Evolutionary conservation across 2,888 invertebrate species (phyloP), one percentile per base, ranked within the genome.

Genomic region (Chaetoderma sp.): DNA sequence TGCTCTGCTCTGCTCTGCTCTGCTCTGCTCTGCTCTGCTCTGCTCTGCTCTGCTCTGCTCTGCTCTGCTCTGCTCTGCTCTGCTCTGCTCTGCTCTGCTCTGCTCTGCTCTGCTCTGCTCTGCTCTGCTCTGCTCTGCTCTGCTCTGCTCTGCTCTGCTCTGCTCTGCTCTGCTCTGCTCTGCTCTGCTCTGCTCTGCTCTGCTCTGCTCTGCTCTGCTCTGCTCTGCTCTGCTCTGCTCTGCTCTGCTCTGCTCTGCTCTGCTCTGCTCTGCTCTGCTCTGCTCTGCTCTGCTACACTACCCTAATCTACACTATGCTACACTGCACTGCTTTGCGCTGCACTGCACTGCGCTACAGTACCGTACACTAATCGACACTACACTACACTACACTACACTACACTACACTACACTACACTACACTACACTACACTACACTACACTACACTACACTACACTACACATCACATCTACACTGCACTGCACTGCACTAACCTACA

Each of bases 371-470:
- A 36, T 32, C 27, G 33, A 33, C 36, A 61, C 5, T 36, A 18
- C 54, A 56, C 16, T 61, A 55, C 63, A 60, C 23, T 60, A 57
- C 61, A 56, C 25, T 61, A 23, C 61, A 56, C 45, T 58, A 45
- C 47, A 63, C 2, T 45, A 57, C 33, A 59, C 32, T 45, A 58
- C 45, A 57, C 13, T 2, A 59, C 63, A 59, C n/a, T 44, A 45
- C 57, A 45, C 32, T 58, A 45, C 45, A 59, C 23, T 58, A 30
- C 57, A 59, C 33, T 58, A 45, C 57, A 58, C 30, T 59, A 58
- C 58, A 63, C 18, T 59, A 59, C 58, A 59, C 44, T 59, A 45
- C 45, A 58, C 32, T 44, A 30, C 47, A 58, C 33, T 44, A 28
- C 45, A 63, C 45, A 30, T 8, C 45, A 44, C 28, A 28, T n/a